phyloP scores from a whole-genome alignment of 2,888 invertebrate species.

The Exephanes ischioxanthus region DNA sequence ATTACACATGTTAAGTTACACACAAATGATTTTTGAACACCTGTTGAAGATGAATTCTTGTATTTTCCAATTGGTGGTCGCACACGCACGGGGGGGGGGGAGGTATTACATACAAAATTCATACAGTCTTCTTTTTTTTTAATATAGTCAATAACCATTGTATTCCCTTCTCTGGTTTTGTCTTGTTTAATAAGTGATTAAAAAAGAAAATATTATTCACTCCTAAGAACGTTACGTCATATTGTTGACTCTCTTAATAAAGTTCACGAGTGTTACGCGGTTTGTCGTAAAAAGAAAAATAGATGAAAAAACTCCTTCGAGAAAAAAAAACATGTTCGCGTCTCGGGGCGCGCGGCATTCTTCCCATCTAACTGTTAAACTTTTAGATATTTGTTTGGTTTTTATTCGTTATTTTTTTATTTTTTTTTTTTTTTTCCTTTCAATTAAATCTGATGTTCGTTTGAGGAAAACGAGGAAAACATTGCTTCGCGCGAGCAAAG shows the following conservation, averaged over 20 bases:
- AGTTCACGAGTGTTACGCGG: constrained; percentile 25
- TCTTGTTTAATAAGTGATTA: constrained; percentile 45
- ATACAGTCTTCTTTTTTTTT: constrained; percentile 75
- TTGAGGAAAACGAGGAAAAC: constrained; percentile 25
- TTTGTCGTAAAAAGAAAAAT: constrained; percentile 17
- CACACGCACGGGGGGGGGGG: constrained; percentile 75
- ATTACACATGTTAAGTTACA: constrained; percentile 36
- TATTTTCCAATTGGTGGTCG: constrained; percentile 79
- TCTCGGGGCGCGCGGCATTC: constrained; percentile 24
- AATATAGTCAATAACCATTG: constrained; percentile 71
- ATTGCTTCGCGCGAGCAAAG: constrained; percentile 47
- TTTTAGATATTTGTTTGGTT: constrained; percentile 37
- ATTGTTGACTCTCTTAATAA: constrained; percentile 11
- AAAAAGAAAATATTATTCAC: constrained; percentile 53
- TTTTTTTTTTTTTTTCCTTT: constrained; percentile 39
- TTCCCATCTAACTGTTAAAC: constrained; percentile 43
- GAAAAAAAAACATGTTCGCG: constrained; percentile 21
- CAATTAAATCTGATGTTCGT: constrained; percentile 36
- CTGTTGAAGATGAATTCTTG: constrained; percentile 78
- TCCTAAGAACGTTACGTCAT: constrained; percentile 45
- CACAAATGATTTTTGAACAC: constrained; percentile 70
- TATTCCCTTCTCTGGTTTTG: constrained; percentile 47
- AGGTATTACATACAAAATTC: constrained; percentile 79
- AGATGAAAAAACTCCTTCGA: background rate
- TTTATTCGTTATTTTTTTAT: constrained; percentile 36